Percentiles rank a stretch among this genome's conserved stretches.
Conservation (phyloP, 1,140 invertebrate genomes). For the Copidosoma floridanum region DNA sequence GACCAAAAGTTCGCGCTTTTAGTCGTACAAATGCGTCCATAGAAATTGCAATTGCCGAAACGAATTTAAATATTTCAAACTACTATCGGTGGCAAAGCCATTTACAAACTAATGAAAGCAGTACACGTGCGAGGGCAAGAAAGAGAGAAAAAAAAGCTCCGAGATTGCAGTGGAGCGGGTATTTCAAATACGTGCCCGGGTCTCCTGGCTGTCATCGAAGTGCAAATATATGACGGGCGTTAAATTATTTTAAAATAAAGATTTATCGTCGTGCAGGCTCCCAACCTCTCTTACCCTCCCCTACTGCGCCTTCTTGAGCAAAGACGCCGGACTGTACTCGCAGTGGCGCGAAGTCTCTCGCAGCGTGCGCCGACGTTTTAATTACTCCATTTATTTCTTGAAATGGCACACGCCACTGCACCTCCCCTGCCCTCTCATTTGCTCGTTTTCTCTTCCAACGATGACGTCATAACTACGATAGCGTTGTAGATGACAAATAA, state of each 20-base stretch:
- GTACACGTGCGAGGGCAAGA: no score
- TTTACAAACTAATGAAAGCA: no score
- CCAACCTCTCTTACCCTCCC: conserved; percentile 6
- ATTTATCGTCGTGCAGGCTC: conserved; percentile 8
- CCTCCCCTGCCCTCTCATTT: neutral
- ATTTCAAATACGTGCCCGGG: neutral
- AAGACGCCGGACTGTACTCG: neutral
- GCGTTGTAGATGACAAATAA: conserved; percentile 14
- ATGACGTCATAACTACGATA: no score
- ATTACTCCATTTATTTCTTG: conserved; percentile 31
- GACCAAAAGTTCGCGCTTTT: no score
- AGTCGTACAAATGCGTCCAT: no score
- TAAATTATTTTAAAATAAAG: conserved; percentile 21
- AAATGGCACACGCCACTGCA: conserved; percentile 22
- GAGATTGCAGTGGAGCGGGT: neutral
- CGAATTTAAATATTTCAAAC: no score
- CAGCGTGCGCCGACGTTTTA: conserved; percentile 25
- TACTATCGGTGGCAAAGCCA: no score
- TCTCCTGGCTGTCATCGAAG: conserved; percentile 8
- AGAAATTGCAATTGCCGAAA: no score
- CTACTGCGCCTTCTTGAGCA: neutral
- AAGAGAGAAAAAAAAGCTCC: no score
- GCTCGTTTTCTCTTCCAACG: no score
- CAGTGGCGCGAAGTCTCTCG: no score
- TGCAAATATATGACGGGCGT: neutral